Conservation (phyloP, 2,888 invertebrate genomes). For the Cataglyphis cursor region DNA sequence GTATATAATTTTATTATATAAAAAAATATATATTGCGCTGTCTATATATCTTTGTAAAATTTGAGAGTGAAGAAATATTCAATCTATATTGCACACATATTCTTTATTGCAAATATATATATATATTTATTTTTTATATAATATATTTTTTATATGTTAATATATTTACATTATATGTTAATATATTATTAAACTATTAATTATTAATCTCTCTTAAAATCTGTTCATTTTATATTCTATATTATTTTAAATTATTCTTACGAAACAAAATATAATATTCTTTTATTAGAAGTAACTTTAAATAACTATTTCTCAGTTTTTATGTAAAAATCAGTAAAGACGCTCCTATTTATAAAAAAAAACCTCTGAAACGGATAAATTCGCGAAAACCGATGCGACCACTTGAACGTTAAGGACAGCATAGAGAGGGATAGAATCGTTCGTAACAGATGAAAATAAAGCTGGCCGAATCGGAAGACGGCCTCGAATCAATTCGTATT, state of each 20-base stretch:
- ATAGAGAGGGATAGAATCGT: constrained; percentile 57
- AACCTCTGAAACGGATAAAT: neutral
- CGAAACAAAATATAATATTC: neutral
- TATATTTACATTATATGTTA: neutral
- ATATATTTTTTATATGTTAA: neutral
- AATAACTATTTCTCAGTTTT: neutral
- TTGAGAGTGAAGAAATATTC: neutral
- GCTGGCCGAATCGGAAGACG: constrained; percentile 69
- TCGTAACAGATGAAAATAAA: constrained; percentile 66
- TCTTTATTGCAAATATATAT: neutral
- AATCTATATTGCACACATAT: neutral
- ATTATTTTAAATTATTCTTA: constrained; percentile 5
- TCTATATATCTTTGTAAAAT: neutral
- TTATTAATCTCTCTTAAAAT: neutral
- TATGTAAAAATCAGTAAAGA: neutral
- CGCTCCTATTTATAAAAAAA: constrained; percentile 5
- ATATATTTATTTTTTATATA: neutral
- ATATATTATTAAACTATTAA: neutral
- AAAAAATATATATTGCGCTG: neutral
- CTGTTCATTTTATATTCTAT: neutral
- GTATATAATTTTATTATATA: neutral
- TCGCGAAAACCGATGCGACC: constrained; percentile 4
- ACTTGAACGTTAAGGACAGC: constrained; percentile 14
- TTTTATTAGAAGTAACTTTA: neutral
- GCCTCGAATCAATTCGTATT: constrained; percentile 81